These are phyloP conservation scores for Protobothrops mucrosquamatus DNA, from an alignment of 2,113 vertebrate genomes.

Conservation along the genomic window DNA sequence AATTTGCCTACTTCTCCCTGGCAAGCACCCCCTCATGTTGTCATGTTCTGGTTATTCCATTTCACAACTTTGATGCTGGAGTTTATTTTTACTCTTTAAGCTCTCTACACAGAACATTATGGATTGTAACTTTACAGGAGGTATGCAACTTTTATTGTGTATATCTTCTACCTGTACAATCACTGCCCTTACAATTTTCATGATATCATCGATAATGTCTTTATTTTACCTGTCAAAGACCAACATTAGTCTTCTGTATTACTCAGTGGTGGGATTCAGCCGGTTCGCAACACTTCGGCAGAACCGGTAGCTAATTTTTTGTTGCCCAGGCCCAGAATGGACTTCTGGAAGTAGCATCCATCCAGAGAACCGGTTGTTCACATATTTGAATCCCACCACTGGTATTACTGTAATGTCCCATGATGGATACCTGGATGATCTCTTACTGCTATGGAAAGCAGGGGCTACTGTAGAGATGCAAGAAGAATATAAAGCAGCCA, in stretches of 20 bases:
- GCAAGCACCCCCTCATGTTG: not conserved
- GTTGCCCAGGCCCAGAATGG: no score
- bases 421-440: not conserved
- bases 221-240: not conserved
- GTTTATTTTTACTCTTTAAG: not conserved
- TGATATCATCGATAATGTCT: not conserved
- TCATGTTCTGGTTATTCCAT: not conserved
- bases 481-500: not conserved
- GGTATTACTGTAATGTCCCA: not conserved
- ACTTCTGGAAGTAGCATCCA: no score
- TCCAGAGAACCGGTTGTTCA: no score
- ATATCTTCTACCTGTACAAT: not conserved
- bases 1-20: not conserved
- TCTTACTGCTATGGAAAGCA: not conserved
- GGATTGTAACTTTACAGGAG: not conserved
- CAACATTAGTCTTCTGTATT: not conserved
- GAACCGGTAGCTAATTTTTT: no score
- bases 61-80: not conserved
- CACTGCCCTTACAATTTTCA: not conserved
- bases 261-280: no score
- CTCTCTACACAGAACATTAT: not conserved
- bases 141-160: not conserved
- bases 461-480: not conserved
- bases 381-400: no score
- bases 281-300: no score